A percentile compares a stretch with the other conserved stretches of the same genome.
Evolutionary conservation across 2,797 vertebrate species (phyloP).

Genomic region (Sebastes goodei): DNA sequence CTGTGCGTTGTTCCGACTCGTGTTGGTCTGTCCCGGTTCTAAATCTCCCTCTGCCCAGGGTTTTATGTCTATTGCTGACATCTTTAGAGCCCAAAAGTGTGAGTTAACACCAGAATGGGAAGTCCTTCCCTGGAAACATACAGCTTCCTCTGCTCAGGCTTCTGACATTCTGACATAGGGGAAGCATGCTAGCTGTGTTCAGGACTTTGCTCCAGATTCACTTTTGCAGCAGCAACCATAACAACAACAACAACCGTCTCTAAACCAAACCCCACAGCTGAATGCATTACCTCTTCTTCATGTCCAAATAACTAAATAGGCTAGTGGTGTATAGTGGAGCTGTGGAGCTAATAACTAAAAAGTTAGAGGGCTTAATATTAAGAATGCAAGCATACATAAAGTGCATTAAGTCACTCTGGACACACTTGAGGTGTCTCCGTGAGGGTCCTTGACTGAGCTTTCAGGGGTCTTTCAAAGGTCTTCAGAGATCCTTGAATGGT

Average conservation of each 20-base stretch:
- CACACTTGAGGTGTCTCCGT: not conserved
- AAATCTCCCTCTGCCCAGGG: not conserved
- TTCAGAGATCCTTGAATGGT: not conserved
- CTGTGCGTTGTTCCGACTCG: not conserved
- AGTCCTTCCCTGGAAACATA: not conserved
- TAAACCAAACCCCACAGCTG: not conserved
- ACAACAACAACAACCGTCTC: not conserved
- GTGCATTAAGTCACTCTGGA: not conserved
- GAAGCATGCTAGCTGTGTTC: not conserved
- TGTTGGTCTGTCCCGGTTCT: not conserved
- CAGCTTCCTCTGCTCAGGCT: not conserved
- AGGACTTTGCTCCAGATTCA: not conserved
- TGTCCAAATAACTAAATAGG: not conserved
- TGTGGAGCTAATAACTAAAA: not conserved
- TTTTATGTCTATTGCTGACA: not conserved
- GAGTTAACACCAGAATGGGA: not conserved
- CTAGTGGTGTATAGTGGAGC: not conserved
- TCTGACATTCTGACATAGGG: not conserved
- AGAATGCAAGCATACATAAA: not conserved
- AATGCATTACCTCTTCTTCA: not conserved
- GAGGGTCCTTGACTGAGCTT: not conserved
- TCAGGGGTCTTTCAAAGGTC: not conserved
- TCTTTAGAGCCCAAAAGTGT: not conserved
- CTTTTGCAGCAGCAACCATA: not conserved
- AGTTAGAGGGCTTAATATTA: not conserved